Conservation (phyloP, 2,797 vertebrate genomes). For the Dicrostonyx torquatus region DNA sequence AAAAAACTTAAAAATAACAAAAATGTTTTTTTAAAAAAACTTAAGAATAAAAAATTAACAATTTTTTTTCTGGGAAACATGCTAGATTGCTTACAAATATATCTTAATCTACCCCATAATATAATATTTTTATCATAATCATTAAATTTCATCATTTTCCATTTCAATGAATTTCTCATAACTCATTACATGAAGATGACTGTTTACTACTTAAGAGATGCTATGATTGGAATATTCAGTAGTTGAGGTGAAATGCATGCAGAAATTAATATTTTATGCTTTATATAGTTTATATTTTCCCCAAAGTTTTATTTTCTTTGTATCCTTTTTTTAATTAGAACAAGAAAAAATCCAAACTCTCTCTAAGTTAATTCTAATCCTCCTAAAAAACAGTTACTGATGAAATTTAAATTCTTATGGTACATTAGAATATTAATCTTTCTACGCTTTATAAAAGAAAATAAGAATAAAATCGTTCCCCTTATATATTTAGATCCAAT, state of each 20-base stretch:
- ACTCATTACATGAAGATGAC: neutral
- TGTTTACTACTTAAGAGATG: neutral
- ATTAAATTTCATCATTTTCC: constrained; percentile 1
- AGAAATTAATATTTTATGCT: neutral
- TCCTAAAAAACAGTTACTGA: neutral
- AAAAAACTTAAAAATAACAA: neutral
- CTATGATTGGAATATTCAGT: neutral
- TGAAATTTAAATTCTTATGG: constrained; percentile 2
- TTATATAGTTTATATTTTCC: neutral
- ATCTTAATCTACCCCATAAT: neutral
- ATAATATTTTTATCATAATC: neutral
- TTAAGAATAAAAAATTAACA: neutral
- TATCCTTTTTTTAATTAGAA: neutral
- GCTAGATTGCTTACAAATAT: neutral
- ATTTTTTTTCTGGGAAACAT: neutral
- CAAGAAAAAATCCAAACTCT: neutral
- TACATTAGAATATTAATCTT: neutral
- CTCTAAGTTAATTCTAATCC: neutral
- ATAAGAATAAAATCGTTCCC: constrained; percentile 15
- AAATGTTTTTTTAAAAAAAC: neutral
- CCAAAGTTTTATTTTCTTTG: neutral
- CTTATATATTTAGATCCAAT: constrained; percentile 64
- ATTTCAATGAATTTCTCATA: constrained; percentile 3
- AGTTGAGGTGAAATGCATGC: neutral
- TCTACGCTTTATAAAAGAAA: constrained; percentile 42